phyloP scores from a whole-genome alignment of 2,888 invertebrate species.

The Cantharis lateralis region DNA sequence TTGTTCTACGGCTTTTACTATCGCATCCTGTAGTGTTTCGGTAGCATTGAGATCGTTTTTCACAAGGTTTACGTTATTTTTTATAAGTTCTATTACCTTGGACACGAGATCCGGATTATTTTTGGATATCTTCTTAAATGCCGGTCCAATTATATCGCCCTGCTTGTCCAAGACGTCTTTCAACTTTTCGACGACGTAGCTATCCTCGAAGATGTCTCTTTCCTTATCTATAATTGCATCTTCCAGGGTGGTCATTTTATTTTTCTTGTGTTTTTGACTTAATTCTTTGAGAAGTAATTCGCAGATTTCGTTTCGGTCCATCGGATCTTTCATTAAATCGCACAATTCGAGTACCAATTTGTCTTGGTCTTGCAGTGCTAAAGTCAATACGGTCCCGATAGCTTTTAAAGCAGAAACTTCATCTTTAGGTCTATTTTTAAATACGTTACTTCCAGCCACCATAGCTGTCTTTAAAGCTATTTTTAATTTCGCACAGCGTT shows the following conservation, averaged over 20 bases:
- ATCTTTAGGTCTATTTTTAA: conserved; percentile 53
- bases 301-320: conserved; percentile 51
- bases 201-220: conserved; percentile 60
- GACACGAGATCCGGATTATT: conserved; percentile 65
- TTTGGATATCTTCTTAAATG: conserved; percentile 68
- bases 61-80: conserved; percentile 63
- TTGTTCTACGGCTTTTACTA: conserved; percentile 68
- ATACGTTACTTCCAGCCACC: conserved; percentile 53
- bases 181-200: conserved; percentile 63
- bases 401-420: conserved; percentile 52
- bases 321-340: conserved; percentile 48
- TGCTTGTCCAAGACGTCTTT: conserved; percentile 67
- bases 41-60: conserved; percentile 68
- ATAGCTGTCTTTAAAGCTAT: conserved; percentile 52
- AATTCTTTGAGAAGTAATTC: conserved; percentile 50
- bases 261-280: conserved; percentile 61
- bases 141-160: conserved; percentile 63
- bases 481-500: conserved; percentile 40
- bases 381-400: conserved; percentile 48
- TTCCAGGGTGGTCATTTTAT: conserved; percentile 67
- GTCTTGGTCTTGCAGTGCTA: conserved; percentile 45
- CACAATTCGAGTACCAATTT: conserved; percentile 47
- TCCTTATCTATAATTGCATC: conserved; percentile 61
- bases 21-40: conserved; percentile 69
- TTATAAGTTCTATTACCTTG: conserved; percentile 64